Evolutionary conservation across 2,888 invertebrate genomes (phyloP).

Genomic region (Eupithecia subfuscata): DNA sequence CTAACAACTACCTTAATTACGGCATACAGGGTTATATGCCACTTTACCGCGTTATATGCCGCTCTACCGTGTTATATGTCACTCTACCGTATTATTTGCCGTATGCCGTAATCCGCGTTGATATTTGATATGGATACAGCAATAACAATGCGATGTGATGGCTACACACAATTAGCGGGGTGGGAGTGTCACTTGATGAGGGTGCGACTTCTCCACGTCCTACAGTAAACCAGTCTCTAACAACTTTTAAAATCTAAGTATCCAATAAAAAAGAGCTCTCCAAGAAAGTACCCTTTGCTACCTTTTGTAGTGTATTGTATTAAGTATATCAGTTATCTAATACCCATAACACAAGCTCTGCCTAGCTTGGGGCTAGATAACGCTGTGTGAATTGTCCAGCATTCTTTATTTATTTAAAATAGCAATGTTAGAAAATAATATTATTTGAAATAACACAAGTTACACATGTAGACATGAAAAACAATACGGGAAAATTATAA

Average conservation of each 20-base stretch:
- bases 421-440: background rate
- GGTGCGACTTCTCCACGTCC: conserved; percentile 43
- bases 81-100: conserved; percentile 16
- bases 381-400: no score
- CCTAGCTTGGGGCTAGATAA: no score
- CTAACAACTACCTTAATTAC: conserved; percentile 43
- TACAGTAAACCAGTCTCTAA: background rate
- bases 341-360: no score
- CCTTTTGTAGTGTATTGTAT: no score
- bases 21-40: conserved; percentile 30
- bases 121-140: conserved; percentile 76
- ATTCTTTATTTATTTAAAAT: no score
- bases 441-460: background rate
- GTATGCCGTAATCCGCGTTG: conserved; percentile 53
- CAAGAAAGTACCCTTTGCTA: background rate
- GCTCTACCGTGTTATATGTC: background rate
- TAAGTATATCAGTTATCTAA: no score
- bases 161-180: conserved; percentile 65
- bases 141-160: conserved; percentile 70
- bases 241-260: background rate
- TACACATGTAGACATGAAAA: background rate
- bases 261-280: background rate
- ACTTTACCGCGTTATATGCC: background rate
- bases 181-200: conserved; percentile 31
- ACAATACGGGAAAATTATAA: background rate